Percentiles rank a stretch among this genome's conserved stretches.
phyloP scores from a whole-genome alignment of 35 echinoderm and acorn worm genomes.

The Acanthaster planci region DNA sequence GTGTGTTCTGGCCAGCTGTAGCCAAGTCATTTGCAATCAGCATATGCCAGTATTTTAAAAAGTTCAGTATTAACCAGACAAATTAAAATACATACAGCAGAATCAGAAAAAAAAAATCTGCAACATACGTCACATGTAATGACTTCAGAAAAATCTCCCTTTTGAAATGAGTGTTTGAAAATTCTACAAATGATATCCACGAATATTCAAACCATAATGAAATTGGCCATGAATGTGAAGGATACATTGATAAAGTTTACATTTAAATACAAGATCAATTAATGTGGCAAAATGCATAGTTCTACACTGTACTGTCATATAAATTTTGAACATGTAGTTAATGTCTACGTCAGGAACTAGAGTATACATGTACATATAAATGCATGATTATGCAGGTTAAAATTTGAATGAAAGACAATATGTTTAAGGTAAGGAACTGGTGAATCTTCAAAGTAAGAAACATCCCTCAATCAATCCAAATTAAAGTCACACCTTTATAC shows the following conservation, averaged over 20 bases:
- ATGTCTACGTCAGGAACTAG: constrained; percentile 9
- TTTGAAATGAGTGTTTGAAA: not conserved
- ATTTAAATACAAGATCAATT: not conserved
- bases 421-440: not conserved
- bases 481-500: not conserved
- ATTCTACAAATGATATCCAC: not conserved
- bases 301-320: constrained; percentile 23
- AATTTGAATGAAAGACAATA: constrained; percentile 25
- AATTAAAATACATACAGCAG: too few relatives aligned
- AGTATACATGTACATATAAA: constrained; percentile 4
- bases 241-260: not conserved
- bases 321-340: constrained; percentile 13
- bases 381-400: too few relatives aligned
- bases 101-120: not conserved
- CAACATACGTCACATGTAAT: not conserved
- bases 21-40: too few relatives aligned
- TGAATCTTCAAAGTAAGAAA: not conserved
- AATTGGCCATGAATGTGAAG: not conserved
- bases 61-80: too few relatives aligned
- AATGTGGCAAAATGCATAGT: constrained; percentile 30
- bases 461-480: not conserved
- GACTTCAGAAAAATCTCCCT: not conserved
- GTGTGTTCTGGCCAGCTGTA: too few relatives aligned
- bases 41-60: too few relatives aligned
- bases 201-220: not conserved